Evolutionary conservation across 2,888 invertebrate genomes (phyloP), one percentile per base, ranked within the genome.

Genomic region (Synanthedon formicaeformis): DNA sequence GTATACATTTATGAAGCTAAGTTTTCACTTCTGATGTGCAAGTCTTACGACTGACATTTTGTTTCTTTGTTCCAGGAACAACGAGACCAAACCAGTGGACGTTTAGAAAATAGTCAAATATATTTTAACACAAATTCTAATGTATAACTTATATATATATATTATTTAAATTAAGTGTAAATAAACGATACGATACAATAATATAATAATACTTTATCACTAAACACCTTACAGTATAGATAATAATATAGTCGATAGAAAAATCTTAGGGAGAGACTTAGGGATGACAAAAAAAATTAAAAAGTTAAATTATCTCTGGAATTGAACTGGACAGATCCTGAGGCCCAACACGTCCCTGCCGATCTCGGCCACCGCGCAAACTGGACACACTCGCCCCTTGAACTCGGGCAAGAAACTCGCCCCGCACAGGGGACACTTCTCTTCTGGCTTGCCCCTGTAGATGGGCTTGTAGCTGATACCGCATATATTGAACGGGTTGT

Each of bases 401-500:
- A 91, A 95, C 69, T 95, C 92, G 0, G 97, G 96, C 61, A 94
- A 86, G 79, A 94, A 99, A 53, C 93, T 92, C 0, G 97, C 94
- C 2, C 91, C 92, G 69, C 99, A 99, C 40, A 99, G 90, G 0
- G 98, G 92, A 71, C 99, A 99, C 63, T 94, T 96, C 50, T 95
- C 93, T 71, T 97, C 96, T 0, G 96, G 94, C 68, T 97, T 97
- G 23, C 99, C 99, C 67, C 96, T 91, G 72, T 99, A 99, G 55
- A 99, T 95, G 0, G 99, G 99, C 50, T 92, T 94, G 81, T 95
- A 99, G 23, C 95, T 93, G 40, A 93, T 91, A 0, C 96, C 98
- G 75, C 99, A 99, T 48, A 99, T 89, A 54, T 92, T 92, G 79
- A 99, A 99, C 0, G 99, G 99, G 85, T 99, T 99, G 74, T 98